Conservation (phyloP, 1,140 invertebrate species). For the Teleopsis dalmanni region DNA sequence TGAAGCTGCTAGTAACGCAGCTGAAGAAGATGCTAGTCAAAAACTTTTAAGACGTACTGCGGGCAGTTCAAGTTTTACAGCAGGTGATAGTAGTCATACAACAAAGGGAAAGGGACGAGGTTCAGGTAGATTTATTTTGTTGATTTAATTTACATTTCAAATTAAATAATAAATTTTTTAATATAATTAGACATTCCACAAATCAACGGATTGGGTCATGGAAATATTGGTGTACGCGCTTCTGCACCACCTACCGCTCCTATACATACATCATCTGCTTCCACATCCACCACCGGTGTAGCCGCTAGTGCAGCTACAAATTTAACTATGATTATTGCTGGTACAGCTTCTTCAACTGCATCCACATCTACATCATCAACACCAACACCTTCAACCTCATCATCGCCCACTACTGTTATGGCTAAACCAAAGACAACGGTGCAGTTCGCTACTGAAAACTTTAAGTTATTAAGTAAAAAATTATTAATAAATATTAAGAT, state of each 20-base stretch:
- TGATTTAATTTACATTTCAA: neutral
- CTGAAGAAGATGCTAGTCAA: conserved; percentile 6
- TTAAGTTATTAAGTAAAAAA: conserved; percentile 6
- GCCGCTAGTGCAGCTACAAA: neutral
- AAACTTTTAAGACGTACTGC: conserved; percentile 13
- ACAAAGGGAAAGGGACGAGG: conserved; percentile 11
- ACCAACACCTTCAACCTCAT: conserved; percentile 21
- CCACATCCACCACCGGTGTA: neutral
- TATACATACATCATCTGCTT: conserved; percentile 12
- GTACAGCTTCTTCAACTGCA: conserved; percentile 13
- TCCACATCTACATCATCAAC: conserved; percentile 15
- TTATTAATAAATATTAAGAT: conserved; percentile 17
- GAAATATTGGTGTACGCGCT: conserved; percentile 16
- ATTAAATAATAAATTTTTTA: no score
- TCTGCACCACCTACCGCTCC: conserved; percentile 18
- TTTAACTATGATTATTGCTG: conserved; percentile 7
- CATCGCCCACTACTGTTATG: conserved; percentile 20
- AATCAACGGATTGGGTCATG: no score
- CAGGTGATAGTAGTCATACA: conserved; percentile 7
- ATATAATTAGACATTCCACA: neutral
- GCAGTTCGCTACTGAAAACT: conserved; percentile 3
- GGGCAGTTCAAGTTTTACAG: conserved; percentile 14
- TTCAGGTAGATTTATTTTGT: conserved; percentile 17
- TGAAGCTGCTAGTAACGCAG: neutral
- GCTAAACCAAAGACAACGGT: conserved; percentile 4